These are phyloP conservation scores for Chromis chromis DNA, from an alignment of 2,797 vertebrate genomes.

Conservation along the genomic window DNA sequence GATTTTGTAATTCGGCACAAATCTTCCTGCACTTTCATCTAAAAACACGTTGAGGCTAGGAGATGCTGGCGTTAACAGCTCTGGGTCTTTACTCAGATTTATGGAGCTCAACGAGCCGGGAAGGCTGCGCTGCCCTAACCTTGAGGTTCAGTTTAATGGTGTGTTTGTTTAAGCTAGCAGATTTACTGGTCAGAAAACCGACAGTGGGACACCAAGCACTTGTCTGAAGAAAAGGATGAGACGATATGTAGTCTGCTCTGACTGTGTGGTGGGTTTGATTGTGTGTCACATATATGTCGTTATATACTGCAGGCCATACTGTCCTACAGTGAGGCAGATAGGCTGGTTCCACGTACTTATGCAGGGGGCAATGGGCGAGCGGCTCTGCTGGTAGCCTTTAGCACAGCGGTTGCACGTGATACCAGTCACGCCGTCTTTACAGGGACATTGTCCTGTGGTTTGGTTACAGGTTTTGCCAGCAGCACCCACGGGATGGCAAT, in stretches of 20 bases:
- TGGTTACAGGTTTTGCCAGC: conserved; percentile 99
- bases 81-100: conserved; percentile 50
- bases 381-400: conserved; percentile 99
- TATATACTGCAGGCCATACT: conserved; percentile 12
- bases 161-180: conserved; percentile 58
- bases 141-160: conserved; percentile 50
- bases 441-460: conserved; percentile 97
- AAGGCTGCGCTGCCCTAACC: conserved; percentile 22
- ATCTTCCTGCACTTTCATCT: conserved; percentile 16
- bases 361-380: conserved; percentile 97
- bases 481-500: conserved; percentile 97
- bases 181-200: conserved; percentile 51
- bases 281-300: conserved; percentile 5
- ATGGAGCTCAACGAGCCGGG: conserved; percentile 34
- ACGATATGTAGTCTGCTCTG: conserved; percentile 17
- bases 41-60: conserved; percentile 9
- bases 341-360: conserved; percentile 91
- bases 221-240: conserved; percentile 60
- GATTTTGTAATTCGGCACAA: conserved; percentile 20
- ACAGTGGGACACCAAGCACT: conserved; percentile 45
- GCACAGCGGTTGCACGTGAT: conserved; percentile 98
- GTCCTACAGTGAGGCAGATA: conserved; percentile 51
- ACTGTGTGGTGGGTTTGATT: not conserved
- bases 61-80: conserved; percentile 34
- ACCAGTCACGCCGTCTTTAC: conserved; percentile 97